Conservation (phyloP, 2,888 invertebrate species). For the Cabera pusaria region DNA sequence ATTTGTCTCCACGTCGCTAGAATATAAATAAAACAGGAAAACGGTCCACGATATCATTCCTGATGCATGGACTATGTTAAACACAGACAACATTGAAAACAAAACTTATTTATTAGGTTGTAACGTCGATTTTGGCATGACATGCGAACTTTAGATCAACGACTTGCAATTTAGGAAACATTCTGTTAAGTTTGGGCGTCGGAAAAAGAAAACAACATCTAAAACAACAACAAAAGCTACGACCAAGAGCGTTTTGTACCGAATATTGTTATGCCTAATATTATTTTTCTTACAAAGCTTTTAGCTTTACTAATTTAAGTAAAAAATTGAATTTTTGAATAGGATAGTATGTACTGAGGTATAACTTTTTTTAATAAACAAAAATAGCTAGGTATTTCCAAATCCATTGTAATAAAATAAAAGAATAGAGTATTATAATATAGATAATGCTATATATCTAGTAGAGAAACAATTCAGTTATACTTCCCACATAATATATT, state of each 20-base stretch:
- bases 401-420: too few relatives aligned
- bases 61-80: conserved; percentile 57
- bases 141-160: conserved; percentile 51
- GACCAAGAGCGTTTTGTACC: conserved; percentile 35
- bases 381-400: too few relatives aligned
- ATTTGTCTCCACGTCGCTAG: conserved; percentile 48
- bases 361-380: too few relatives aligned
- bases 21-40: conserved; percentile 39
- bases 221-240: conserved; percentile 29
- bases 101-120: conserved; percentile 43
- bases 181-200: conserved; percentile 28
- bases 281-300: too few relatives aligned
- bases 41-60: conserved; percentile 56
- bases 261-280: too few relatives aligned
- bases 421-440: too few relatives aligned
- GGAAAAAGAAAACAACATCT: conserved; percentile 22
- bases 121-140: conserved; percentile 58
- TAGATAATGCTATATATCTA: too few relatives aligned
- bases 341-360: too few relatives aligned
- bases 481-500: conserved; percentile 23
- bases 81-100: conserved; percentile 51
- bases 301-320: too few relatives aligned
- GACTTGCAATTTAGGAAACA: conserved; percentile 34
- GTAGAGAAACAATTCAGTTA: too few relatives aligned
- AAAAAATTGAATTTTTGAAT: too few relatives aligned